Percentiles rank a stretch among this genome's conserved stretches.
Conservation (phyloP, 2,888 invertebrate genomes). For the Cantharis rustica region DNA sequence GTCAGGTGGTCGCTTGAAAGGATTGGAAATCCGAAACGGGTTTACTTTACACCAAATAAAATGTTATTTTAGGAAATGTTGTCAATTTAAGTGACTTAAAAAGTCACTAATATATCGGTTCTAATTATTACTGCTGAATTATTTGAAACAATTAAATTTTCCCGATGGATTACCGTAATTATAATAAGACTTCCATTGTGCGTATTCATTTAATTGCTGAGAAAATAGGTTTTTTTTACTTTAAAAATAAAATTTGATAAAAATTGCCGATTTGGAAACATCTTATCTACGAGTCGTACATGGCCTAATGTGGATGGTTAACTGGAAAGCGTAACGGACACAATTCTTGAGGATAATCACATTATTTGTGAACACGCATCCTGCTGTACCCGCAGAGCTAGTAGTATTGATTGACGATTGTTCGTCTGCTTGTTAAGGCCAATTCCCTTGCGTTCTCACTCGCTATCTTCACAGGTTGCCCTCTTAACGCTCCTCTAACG, state of each 20-base stretch:
- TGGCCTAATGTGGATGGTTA: neutral
- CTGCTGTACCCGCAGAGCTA: conserved; percentile 36
- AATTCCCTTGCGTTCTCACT: conserved; percentile 46
- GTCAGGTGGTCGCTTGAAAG: conserved; percentile 41
- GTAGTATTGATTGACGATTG: conserved; percentile 52
- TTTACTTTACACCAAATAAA: conserved; percentile 14
- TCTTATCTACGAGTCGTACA: neutral
- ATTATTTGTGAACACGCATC: conserved; percentile 48
- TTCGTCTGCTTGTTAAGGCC: conserved; percentile 50
- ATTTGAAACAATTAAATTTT: too few species aligned
- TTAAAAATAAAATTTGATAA: neutral
- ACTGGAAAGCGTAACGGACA: conserved; percentile 25
- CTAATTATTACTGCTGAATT: neutral
- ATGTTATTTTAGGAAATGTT: conserved; percentile 3
- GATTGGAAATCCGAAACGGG: conserved; percentile 37
- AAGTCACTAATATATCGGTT: neutral
- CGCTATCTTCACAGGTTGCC: conserved; percentile 44
- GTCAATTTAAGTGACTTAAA: neutral
- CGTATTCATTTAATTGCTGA: too few species aligned
- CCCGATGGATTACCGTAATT: too few species aligned
- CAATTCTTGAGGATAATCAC: conserved; percentile 46
- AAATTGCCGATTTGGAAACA: neutral
- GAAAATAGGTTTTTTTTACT: neutral
- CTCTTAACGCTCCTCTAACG: conserved; percentile 37
- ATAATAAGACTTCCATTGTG: too few species aligned